Base-by-base conservation (phyloP, 35 echinoderm and acorn worm genomes). In the Acanthaster planci region DNA sequence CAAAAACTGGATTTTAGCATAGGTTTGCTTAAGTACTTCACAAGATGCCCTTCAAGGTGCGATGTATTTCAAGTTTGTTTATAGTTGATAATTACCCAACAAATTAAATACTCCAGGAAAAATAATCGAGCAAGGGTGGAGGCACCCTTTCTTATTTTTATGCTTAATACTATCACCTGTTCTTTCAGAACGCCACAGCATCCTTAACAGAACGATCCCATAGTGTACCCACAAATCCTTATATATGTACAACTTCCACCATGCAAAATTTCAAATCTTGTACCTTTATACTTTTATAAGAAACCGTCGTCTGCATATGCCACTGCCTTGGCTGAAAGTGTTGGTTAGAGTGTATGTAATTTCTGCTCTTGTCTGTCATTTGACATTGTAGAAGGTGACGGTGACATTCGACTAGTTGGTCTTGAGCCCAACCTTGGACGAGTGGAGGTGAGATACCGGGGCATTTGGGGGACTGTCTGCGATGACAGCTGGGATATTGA, bases 391-490 rank as follows among this genome's bases (percentile, higher is more conserved):
- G 77, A 51, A 22, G 19, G 14, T 17, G 77, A 67, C n/a, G 17
- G 30, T 5, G 82, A 6, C 23, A 12, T 84, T 17, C 52, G 57
- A 67, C 26, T 84, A 8, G 54, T 40, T 67, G 82, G 82, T 8
- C 23, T 12, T 9, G 60, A 32, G 16, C 7, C 19, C n/a, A 29
- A 32, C 1, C 2, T 32, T 12, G 82, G 82, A 38, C 52, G 82
- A 36, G 55, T 84, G 34, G 82, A 84, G 16, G 56, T 64, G 12
- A 19, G 16, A 16, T 14, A 60, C 2, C 21, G 39, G 17, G 82
- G 54, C 32, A 7, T 34, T 7, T 67, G 57, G 53, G 82, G 82
- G 7, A 84, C 82, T 22, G 56, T 84, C 38, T 84, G 82, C 68
- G 58, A 67, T 67, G 58, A 84, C 27, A 40, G 56, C 26, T 84